Percentiles rank a stretch among this genome's conserved stretches.
Conservation (phyloP, 2,797 vertebrate genomes). For the Falco cherrug region DNA sequence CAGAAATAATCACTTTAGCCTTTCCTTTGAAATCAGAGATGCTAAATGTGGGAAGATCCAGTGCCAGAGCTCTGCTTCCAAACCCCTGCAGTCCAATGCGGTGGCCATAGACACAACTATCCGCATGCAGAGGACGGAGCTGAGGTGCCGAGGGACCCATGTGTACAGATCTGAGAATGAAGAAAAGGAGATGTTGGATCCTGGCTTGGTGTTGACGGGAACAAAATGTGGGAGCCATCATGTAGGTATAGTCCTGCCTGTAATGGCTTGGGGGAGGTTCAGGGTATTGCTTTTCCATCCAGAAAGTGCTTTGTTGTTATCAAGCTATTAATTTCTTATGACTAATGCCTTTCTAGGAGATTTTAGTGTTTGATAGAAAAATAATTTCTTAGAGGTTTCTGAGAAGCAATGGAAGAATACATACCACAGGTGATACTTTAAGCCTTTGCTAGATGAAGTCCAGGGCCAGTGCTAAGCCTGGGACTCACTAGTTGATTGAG, state of each 20-base stretch:
- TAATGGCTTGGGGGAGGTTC: not conserved
- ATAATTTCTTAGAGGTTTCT: not conserved
- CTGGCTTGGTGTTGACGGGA: constrained; percentile 94
- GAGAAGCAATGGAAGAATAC: not conserved
- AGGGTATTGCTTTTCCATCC: not conserved
- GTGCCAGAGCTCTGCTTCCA: constrained; percentile 85
- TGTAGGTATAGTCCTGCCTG: constrained; percentile 75
- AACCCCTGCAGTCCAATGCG: constrained; percentile 88
- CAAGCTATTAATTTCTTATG: not conserved
- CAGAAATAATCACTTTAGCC: not conserved
- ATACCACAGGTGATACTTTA: not conserved
- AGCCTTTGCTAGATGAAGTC: not conserved
- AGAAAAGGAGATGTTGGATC: constrained; percentile 91
- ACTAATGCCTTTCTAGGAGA: not conserved
- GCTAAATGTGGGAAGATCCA: constrained; percentile 98
- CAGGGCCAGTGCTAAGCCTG: not conserved
- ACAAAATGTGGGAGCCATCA: constrained; percentile 92
- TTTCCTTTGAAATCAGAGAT: constrained; percentile 79
- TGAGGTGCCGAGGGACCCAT: constrained; percentile 90
- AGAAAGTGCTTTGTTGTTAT: not conserved
- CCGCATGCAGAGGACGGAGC: constrained; percentile 51
- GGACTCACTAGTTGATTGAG: not conserved
- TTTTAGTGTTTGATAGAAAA: not conserved
- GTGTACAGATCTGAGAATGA: constrained; percentile 83
- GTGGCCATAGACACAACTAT: constrained; percentile 92